Percentiles rank a stretch among this genome's conserved stretches.
Evolutionary conservation across 2,797 vertebrate genomes (phyloP).

Genomic region (Podargus strigoides): DNA sequence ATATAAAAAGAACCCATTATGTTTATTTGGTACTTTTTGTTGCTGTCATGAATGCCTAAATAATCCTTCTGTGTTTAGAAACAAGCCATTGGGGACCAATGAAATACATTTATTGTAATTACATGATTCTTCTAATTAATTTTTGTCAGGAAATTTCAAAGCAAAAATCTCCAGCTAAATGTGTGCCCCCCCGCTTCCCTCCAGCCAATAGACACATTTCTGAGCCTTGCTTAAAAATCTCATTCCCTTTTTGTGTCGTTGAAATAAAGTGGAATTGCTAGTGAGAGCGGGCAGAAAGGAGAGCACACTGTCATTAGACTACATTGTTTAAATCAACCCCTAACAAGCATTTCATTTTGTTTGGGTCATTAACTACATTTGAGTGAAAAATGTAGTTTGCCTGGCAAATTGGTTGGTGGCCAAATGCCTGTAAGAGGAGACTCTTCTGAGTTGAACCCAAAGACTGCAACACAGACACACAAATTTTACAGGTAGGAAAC

Average conservation of each 20-base stretch:
- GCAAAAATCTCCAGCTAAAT: constrained; percentile 38
- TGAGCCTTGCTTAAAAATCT: constrained; percentile 18
- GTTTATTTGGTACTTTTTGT: constrained; percentile 56
- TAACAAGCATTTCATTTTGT: constrained; percentile 59
- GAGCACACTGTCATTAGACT: constrained; percentile 37
- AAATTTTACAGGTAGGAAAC: neutral
- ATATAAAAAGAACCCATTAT: constrained; percentile 38
- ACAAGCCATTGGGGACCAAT: constrained; percentile 53
- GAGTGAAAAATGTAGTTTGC: constrained; percentile 46
- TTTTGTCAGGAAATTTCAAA: constrained; percentile 63
- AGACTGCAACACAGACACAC: neutral
- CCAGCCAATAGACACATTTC: neutral
- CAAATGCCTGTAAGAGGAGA: constrained; percentile 5
- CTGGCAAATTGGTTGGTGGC: constrained; percentile 24
- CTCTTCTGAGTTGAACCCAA: neutral
- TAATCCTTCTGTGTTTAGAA: constrained; percentile 65
- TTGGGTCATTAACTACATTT: constrained; percentile 58
- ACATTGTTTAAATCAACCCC: constrained; percentile 45
- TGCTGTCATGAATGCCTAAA: constrained; percentile 55
- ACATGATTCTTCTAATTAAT: constrained; percentile 69
- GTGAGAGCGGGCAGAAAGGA: constrained; percentile 26
- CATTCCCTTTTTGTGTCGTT: neutral
- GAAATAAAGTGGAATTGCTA: constrained; percentile 30
- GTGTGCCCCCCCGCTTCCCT: neutral
- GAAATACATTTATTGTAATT: constrained; percentile 66